Evolutionary conservation across 1,140 invertebrate genomes (phyloP), one percentile per base, ranked within the genome.

Genomic region (Bombus polaris): DNA sequence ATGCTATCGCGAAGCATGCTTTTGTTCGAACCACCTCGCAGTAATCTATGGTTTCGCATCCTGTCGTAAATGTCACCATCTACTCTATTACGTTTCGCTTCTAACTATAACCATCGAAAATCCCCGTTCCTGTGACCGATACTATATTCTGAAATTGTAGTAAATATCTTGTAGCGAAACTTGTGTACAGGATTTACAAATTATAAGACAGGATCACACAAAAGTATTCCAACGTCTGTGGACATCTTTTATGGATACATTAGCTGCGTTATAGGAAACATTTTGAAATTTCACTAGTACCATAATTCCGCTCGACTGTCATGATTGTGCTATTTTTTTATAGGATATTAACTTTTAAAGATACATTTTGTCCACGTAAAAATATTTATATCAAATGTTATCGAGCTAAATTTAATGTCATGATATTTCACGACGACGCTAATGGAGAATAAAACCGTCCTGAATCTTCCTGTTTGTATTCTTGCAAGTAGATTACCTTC

Each of bases 41-140:
- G 37, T 57, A 39, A 57, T 35, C 62, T 72, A 84, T 83, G 59
- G 28, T 83, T 89, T 89, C 81, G 68, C 62, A 86, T 37, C 37
- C n/a, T 39, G 82, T 83, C 79, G 37, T 89, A 89, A 89, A 87
- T 89, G 86, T 73, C 39, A 44, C 62, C 59, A 68, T 83, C 76
- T 72, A 44, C 42, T 44, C 72, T 73, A 73, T 83, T 87, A 77
- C 80, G n/a, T 62, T 53, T 57, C 82, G 47, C 9, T 59, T 47
- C 5, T 18, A n/a, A n/a, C 59, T n/a, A 53, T 13, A 8, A 3
- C 1, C 2, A 32, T 39, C n/a, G 47, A n/a, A 53, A 57, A 78
- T 59, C 37, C 25, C n/a, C 44, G 28, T 39, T 35, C 2, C 35
- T 2, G 6, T 53, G 47, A 53, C 6, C n/a, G 15, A 18, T 66